Conservation (phyloP, 2,888 invertebrate species). For the Phania funesta region DNA sequence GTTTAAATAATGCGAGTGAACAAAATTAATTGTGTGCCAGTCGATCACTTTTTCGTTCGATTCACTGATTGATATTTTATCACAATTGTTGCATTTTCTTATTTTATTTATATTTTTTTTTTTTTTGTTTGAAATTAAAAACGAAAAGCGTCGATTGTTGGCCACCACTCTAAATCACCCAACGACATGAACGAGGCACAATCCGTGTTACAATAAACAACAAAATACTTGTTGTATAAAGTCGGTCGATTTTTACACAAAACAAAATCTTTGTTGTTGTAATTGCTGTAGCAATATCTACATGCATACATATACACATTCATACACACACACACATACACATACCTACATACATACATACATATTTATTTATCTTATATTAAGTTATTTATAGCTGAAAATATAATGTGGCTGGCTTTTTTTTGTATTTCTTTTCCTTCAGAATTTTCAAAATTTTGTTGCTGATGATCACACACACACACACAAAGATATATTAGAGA, state of each 20-base stretch:
- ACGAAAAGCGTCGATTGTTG: constrained; percentile 60
- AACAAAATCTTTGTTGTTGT: constrained; percentile 19
- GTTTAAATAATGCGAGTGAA: constrained; percentile 59
- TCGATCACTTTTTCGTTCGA: constrained; percentile 61
- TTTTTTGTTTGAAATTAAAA: constrained; percentile 39
- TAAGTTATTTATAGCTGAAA: constrained; percentile 60
- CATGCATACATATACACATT: neutral
- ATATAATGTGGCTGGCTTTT: constrained; percentile 47
- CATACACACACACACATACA: neutral
- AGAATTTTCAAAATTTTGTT: constrained; percentile 49
- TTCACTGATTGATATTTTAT: constrained; percentile 67
- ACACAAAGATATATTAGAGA: no score
- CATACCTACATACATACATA: no score
- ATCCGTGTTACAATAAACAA: constrained; percentile 66
- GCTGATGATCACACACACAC: constrained; percentile 15
- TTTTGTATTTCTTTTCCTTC: constrained; percentile 21
- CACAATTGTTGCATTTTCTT: constrained; percentile 60
- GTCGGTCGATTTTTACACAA: constrained; percentile 62
- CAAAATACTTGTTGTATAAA: constrained; percentile 58
- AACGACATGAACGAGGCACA: constrained; percentile 58
- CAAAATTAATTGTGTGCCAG: constrained; percentile 66
- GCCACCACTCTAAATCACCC: constrained; percentile 54
- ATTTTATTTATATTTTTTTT: constrained; percentile 8
- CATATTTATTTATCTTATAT: neutral
- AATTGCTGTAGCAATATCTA: constrained; percentile 1